Evolutionary conservation across 2,113 vertebrate species (phyloP).

Genomic region (Heloderma charlesbogerti): DNA sequence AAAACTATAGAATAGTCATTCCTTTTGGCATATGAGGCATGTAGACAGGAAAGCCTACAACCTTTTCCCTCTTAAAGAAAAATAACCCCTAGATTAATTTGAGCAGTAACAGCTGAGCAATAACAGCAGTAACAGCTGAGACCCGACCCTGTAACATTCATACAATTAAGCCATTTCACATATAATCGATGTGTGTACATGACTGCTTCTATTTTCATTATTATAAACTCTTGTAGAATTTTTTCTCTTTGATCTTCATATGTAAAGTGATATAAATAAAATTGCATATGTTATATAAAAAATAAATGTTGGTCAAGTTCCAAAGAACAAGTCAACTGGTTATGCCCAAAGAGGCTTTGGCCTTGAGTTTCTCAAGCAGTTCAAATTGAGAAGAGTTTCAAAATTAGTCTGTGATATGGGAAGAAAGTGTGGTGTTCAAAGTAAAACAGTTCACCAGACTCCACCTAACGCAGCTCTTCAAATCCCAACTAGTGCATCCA

Average conservation of each 20-base stretch:
- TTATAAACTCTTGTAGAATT: background rate
- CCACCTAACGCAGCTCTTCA: background rate
- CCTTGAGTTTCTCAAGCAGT: background rate
- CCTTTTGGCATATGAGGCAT: background rate
- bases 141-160: background rate
- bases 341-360: background rate
- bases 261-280: background rate
- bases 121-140: background rate
- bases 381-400: too few species aligned
- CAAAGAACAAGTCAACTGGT: background rate
- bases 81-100: background rate
- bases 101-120: background rate
- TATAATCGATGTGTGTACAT: background rate
- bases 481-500: background rate
- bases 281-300: background rate
- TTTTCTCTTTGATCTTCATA: background rate
- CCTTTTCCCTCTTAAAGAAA: background rate
- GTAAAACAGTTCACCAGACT: background rate
- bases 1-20: constrained; percentile 44
- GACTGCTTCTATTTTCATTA: background rate
- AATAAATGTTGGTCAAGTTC: background rate
- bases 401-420: background rate
- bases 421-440: background rate
- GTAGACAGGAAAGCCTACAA: background rate
- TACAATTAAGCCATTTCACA: background rate